phyloP scores from a whole-genome alignment of 92 coral and sea anemone species.

The Isaurus tuberculatus region DNA sequence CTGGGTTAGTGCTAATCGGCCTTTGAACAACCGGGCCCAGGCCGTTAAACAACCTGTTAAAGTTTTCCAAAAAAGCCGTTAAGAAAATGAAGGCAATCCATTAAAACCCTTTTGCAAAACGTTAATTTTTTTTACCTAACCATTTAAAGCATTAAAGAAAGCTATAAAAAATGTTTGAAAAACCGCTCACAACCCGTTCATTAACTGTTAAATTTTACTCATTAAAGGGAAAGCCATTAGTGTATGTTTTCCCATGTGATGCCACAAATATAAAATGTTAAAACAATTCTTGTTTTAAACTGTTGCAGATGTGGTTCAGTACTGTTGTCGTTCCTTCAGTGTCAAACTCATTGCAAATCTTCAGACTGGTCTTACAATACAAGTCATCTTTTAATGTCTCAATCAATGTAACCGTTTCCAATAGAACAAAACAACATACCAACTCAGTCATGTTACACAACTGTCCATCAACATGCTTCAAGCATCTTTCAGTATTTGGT shows the following conservation, averaged over 20 bases:
- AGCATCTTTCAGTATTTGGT: constrained; percentile 14
- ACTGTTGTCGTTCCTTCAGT: constrained; percentile 1
- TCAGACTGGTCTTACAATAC: constrained; percentile 68
- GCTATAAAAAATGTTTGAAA: too few species aligned
- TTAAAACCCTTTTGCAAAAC: too few species aligned
- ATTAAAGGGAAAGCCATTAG: neutral
- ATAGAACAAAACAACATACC: neutral
- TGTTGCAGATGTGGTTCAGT: constrained; percentile 10
- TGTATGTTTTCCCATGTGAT: too few species aligned
- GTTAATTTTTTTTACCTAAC: too few species aligned
- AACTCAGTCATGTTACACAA: neutral
- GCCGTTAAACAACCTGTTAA: too few species aligned
- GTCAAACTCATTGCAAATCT: constrained; percentile 53
- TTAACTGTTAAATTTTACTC: neutral
- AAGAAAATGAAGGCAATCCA: too few species aligned
- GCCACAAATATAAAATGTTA: neutral
- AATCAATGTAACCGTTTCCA: constrained; percentile 48
- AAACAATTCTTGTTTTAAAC: neutral
- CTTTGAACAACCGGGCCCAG: too few species aligned
- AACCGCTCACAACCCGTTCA: too few species aligned
- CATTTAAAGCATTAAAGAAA: too few species aligned
- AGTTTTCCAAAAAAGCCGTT: too few species aligned
- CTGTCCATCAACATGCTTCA: constrained; percentile 30
- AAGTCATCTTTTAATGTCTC: constrained; percentile 46
- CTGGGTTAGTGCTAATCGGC: too few species aligned